A percentile compares a stretch with the other conserved stretches of the same genome.
These are phyloP conservation scores for Catagonus wagneri DNA, from an alignment of 2,113 vertebrate species.

Conservation along the genomic window DNA sequence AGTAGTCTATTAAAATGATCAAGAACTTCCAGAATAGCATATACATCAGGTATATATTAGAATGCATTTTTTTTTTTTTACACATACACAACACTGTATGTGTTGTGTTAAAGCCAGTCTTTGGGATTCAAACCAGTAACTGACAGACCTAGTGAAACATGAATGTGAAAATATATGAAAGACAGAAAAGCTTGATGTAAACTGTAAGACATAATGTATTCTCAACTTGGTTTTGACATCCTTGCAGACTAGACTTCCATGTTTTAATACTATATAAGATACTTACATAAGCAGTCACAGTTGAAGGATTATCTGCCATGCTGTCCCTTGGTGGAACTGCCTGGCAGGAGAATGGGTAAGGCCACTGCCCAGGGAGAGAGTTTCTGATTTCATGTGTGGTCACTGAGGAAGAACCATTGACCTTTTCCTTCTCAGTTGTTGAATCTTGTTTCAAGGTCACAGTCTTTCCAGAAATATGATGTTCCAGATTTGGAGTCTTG, in stretches of 20 bases:
- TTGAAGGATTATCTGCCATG: not conserved
- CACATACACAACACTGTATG: not conserved
- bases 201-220: not conserved
- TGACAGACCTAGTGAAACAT: not conserved
- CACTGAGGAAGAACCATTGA: not conserved
- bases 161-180: constrained; percentile 40
- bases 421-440: not conserved
- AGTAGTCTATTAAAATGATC: constrained; percentile 53
- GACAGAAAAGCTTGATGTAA: not conserved
- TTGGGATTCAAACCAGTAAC: constrained; percentile 19
- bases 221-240: not conserved
- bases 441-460: not conserved
- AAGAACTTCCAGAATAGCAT: not conserved
- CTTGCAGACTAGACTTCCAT: not conserved
- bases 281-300: not conserved
- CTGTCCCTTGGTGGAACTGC: not conserved
- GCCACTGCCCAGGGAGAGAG: not conserved
- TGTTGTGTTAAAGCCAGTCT: not conserved
- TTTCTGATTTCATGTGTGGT: not conserved
- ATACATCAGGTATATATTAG: not conserved
- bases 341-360: not conserved
- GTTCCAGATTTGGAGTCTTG: not conserved
- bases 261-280: not conserved
- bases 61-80: not conserved
- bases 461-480: not conserved